Base-by-base conservation (phyloP, 2,888 invertebrate genomes). In the Nomada fabriciana region DNA sequence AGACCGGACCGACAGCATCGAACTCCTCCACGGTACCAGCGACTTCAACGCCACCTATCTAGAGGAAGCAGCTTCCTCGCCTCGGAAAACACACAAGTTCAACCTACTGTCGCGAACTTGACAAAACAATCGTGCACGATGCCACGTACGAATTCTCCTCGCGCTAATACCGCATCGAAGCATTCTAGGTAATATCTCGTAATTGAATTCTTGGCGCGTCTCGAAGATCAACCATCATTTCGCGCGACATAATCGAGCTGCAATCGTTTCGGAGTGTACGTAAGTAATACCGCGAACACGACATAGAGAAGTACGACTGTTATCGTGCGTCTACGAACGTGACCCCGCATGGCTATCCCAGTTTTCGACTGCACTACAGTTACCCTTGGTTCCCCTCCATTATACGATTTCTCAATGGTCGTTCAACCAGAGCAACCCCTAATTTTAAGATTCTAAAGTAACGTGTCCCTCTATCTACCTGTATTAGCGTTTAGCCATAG, bases 1-100 rank as follows among this genome's bases (percentile, higher is more conserved):
- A 91, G 23, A 89, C 83, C 61, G 90, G 90, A 20, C 91, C 90
- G 4, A 89, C 89, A 4, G 91, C 91, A 15, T 90, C 91, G 11
- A 92, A 92, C 73, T 90, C 93, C 42, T 91, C 93, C 57, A 90
- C 91, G 53, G 86, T 89, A 36, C 90, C 91, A 36, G 88, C 89
- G 10, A 89, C 89, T 36, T 84, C 92, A 23, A 90, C 91, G 61
- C 92, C 92, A 13, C 91, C 92, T 1, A 87, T 89, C 83, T 93
- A 91, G 89, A 78, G 50, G 80, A 73, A 63, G 68, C 23, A 11
- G 4, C 53, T 42, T 25, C 57, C 60, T 55, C 70, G 60, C 72
- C 82, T 73, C 64, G 73, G 83, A 77, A 64, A 2, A 42, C 63
- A 47, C 57, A 52, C 13, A 60, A 61, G 59, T 60, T 65, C 60